Evolutionary conservation across 1,140 invertebrate species (phyloP), one percentile per base, ranked within the genome.

Genomic region (Lysiphlebus fabarum): DNA sequence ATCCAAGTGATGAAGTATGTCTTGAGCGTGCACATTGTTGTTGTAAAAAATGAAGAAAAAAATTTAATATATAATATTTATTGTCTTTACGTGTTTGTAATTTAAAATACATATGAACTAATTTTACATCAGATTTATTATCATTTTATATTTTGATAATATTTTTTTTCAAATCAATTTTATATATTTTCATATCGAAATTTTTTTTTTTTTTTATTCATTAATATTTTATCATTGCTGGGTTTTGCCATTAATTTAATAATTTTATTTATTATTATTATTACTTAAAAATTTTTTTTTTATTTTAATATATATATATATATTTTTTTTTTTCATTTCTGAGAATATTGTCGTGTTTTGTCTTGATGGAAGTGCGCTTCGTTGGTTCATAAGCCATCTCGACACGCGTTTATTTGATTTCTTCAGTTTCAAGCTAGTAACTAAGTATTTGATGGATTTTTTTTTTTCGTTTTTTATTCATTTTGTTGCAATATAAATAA

Each of bases 21-120:
- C 9, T 34, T 42, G 55, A 62, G 62, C 56, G 59, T 70, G 60
- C 55, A 17, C 38, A 61, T 58, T 56, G 63, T 62, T 62, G 38
- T 48, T 11, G 11, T 33, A 26, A 26, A 26, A 26, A 26, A 26
- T 26, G 4, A 26, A 26, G 4, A 26, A 26, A 26, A 26, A 26
- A 26, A 26, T 26, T 26, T 4, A 26, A 26, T 26, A 26, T 26
- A 26, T 26, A 26, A 26, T 26, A 26, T 26, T 26, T 1, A 2
- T 26, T 4, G 4, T 26, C 17, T 59, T 53, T 70, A 72, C 71
- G 70, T 72, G 71, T 69, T 62, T 60, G 62, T 55, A 53, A 67
- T 50, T 68, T 26, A 1, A 26, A 26, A 4, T 26, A 26, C 17
- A 26, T 26, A 26, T 26, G 17, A 26, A 26, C 17, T 26, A 26